Conservation (phyloP, 1,140 invertebrate genomes). For the Babylonia areolata region DNA sequence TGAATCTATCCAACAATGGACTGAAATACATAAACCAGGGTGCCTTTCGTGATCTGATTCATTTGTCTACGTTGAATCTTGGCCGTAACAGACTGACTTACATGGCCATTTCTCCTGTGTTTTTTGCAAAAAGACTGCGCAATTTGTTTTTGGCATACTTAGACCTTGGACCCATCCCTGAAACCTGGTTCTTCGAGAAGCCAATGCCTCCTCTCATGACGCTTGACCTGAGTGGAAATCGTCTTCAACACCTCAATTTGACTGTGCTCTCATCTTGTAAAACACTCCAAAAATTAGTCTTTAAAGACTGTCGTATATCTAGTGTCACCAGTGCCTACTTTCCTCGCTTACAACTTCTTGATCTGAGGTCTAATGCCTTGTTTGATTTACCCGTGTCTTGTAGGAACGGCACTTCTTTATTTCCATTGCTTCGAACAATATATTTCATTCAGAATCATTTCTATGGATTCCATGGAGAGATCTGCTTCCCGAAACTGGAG, state of each 20-base stretch:
- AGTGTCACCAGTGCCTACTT: neutral
- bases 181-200: neutral
- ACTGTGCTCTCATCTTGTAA: neutral
- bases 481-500: constrained; percentile 1
- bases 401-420: neutral
- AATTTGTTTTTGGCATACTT: neutral
- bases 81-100: neutral
- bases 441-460: neutral
- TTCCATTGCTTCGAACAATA: neutral
- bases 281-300: neutral
- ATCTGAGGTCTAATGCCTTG: neutral
- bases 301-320: neutral
- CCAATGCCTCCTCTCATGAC: neutral
- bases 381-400: constrained; percentile 1
- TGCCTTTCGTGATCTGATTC: neutral
- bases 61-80: neutral
- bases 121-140: neutral
- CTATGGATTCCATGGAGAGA: neutral
- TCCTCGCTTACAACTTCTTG: neutral
- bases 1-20: neutral
- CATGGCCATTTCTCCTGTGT: neutral
- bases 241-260: neutral
- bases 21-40: neutral
- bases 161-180: neutral
- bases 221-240: neutral